A percentile compares a stretch with the other conserved stretches of the same genome.
These are phyloP conservation scores for Drosophila varians DNA, from an alignment of 1,140 invertebrate species.

Conservation along the genomic window DNA sequence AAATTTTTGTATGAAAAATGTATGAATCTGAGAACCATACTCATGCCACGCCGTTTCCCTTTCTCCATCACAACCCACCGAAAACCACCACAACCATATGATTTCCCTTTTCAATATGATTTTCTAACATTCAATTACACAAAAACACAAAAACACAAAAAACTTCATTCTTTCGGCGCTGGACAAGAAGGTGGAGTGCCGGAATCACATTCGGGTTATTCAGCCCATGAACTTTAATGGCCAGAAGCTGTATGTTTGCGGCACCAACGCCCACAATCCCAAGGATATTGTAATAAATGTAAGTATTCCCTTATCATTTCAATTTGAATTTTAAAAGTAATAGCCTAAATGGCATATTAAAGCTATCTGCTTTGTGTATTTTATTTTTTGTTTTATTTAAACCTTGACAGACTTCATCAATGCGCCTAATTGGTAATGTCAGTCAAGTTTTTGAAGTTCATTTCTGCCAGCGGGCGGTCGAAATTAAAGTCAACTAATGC, in stretches of 20 bases:
- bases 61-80: conserved; percentile 7
- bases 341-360: not conserved
- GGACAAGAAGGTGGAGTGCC: conserved; percentile 90
- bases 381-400: too few species aligned
- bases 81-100: conserved; percentile 8
- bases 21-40: conserved; percentile 28
- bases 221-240: conserved; percentile 91
- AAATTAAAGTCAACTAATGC: conserved; percentile 80
- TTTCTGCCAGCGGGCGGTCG: conserved; percentile 35
- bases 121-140: conserved; percentile 33
- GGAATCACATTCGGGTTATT: conserved; percentile 93
- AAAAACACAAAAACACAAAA: conserved; percentile 40
- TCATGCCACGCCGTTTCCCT: conserved; percentile 22
- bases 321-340: not conserved
- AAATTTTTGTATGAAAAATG: conserved; percentile 23
- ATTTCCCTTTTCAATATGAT: conserved; percentile 33
- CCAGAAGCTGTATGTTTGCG: conserved; percentile 91
- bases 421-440: conserved; percentile 61
- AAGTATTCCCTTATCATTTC: too few species aligned
- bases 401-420: conserved; percentile 33
- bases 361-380: not conserved
- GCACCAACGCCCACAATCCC: conserved; percentile 93
- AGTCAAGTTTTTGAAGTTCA: conserved; percentile 57
- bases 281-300: conserved; percentile 93
- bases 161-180: conserved; percentile 33